Evolutionary conservation across 2,113 vertebrate genomes (phyloP).

Genomic region (Tringa solitaria): DNA sequence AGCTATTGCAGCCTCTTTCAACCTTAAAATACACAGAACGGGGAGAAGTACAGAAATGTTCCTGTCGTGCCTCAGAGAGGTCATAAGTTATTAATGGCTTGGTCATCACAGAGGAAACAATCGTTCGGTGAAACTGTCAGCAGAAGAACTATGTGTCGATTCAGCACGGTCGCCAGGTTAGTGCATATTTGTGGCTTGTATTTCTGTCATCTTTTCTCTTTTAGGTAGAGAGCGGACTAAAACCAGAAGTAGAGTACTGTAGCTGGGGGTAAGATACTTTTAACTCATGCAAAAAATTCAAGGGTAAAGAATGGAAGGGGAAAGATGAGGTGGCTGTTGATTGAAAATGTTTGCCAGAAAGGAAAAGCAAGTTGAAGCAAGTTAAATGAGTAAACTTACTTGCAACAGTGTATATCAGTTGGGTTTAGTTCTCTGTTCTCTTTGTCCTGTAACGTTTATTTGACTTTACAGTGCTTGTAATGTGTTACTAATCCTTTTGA

Average conservation of each 20-base stretch:
- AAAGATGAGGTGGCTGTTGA: not conserved
- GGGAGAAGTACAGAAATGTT: not conserved
- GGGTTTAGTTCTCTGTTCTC: not conserved
- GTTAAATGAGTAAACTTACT: not conserved
- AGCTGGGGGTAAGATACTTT: not conserved
- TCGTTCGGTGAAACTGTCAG: not conserved
- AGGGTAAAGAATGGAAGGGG: not conserved
- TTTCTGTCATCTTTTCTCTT: not conserved
- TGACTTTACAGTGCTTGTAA: not conserved
- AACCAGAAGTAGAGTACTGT: not conserved
- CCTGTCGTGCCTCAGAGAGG: conserved; percentile 20
- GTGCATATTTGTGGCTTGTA: not conserved
- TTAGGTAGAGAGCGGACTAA: not conserved
- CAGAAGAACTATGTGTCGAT: conserved; percentile 55
- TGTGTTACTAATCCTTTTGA: not conserved
- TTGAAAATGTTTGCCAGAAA: not conserved
- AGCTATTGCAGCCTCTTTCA: not conserved
- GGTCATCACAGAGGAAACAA: conserved; percentile 34
- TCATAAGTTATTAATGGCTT: conserved; percentile 32
- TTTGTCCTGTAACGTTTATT: not conserved
- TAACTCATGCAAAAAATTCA: not conserved
- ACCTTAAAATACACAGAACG: accelerated
- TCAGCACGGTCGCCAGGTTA: conserved; percentile 29
- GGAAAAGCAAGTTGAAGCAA: not conserved
- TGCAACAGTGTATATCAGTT: not conserved